Evolutionary conservation across 2,888 invertebrate genomes (phyloP), one percentile per base, ranked within the genome.

Genomic region (Andrena hattorfiana): DNA sequence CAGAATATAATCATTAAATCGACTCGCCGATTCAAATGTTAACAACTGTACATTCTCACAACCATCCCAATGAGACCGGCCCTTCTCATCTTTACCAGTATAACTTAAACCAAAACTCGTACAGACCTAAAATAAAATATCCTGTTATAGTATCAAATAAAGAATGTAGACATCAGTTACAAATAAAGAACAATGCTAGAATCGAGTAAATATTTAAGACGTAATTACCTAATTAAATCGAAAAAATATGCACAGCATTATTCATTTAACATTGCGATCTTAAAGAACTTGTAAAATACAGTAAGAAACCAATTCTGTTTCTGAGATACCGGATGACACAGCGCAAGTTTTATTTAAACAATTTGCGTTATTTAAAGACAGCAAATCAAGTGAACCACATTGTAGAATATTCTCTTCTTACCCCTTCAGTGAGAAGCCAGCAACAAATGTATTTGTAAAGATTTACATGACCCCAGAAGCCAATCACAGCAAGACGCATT

Each of bases 381-480:
- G 0, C 13, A 5, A 56, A 56, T 56, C 13, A 59, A 59, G 26
- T 13, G 16, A 60, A 16, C 2, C 48, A 20, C 7, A 2, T 5
- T 30, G 1, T 23, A 30, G 20, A 35, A 13, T 2, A 48, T 48
- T 7, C 16, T 42, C 2, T 56, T 2, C 90, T 87, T 86, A 94
- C 96, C 91, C 98, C 98, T 95, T 98, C 98, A 2, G 98, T 96
- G 26, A 99, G 95, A 62, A 99, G 95, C 99, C 99, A 99, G 92
- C 97, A 97, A 0, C 98, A 97, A 68, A 99, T 97, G 92, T 99
- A 99, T 93, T 99, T 99, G 94, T 98, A 98, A 4, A 99, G 94
- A 16, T 96, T 96, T 75, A 97, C 95, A 92, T 98, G 97, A 0
- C 97, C 98, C 98, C 98, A 99, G 0, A 98, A 89, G 0, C 97